These are phyloP conservation scores for Trogon surrucura DNA, from an alignment of 2,113 vertebrate species.

Conservation along the genomic window DNA sequence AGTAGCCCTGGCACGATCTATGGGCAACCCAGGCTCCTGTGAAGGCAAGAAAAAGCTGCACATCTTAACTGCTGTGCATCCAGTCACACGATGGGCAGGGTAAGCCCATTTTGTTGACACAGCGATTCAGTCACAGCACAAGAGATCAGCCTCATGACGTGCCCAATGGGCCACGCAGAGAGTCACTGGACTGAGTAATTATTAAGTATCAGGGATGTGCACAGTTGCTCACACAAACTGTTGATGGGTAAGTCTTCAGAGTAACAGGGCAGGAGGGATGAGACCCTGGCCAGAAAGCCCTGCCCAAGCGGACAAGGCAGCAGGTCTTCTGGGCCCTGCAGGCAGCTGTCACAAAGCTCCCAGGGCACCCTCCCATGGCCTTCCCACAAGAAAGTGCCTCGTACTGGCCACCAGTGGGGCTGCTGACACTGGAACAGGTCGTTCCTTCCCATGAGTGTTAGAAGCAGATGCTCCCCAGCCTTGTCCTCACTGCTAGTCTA, in stretches of 20 bases:
- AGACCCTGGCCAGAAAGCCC: neutral
- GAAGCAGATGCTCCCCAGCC: neutral
- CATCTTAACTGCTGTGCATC: neutral
- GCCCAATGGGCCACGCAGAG: constrained; percentile 2
- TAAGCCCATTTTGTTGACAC: constrained; percentile 32
- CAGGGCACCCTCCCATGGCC: neutral
- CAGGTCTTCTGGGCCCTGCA: neutral
- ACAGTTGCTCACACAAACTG: neutral
- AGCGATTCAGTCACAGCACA: neutral
- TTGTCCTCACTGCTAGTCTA: neutral
- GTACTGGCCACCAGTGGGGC: accelerated
- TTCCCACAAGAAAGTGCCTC: neutral
- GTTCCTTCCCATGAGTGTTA: accelerated
- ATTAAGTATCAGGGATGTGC: neutral
- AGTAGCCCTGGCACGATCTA: neutral
- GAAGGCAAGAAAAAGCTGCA: neutral
- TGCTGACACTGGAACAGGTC: neutral
- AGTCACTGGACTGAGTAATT: neutral
- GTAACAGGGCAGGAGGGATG: neutral
- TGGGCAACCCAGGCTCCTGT: neutral
- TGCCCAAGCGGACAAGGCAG: neutral
- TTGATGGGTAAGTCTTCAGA: neutral
- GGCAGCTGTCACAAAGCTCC: neutral
- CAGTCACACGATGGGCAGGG: neutral
- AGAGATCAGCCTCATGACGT: constrained; percentile 16